phyloP scores from a whole-genome alignment of 2,888 invertebrate genomes.

The Magallana nippona region DNA sequence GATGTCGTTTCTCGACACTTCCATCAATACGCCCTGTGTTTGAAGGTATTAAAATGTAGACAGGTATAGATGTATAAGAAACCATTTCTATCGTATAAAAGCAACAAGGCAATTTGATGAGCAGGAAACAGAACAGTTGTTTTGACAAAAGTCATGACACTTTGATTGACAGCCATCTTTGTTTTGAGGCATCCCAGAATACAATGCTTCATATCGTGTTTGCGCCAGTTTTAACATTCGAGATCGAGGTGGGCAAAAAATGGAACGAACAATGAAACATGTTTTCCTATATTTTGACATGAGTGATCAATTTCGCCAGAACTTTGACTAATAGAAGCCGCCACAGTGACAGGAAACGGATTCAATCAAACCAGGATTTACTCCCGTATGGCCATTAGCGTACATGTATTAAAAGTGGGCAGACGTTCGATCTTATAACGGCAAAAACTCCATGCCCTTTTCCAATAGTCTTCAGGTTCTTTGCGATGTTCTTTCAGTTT shows the following conservation, averaged over 20 bases:
- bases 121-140: neutral
- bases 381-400: neutral
- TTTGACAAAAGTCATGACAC: neutral
- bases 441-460: neutral
- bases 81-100: no score
- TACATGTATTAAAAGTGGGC: neutral
- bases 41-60: no score
- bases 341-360: constrained; percentile 10
- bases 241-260: neutral
- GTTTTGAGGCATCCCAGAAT: neutral
- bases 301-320: constrained; percentile 23
- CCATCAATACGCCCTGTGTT: no score
- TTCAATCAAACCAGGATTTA: constrained; percentile 18
- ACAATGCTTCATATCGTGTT: neutral
- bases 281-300: constrained; percentile 29
- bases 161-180: constrained; percentile 25
- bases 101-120: no score
- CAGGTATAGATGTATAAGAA: no score
- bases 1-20: no score
- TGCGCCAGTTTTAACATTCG: neutral
- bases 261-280: constrained; percentile 15
- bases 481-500: neutral
- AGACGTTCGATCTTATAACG: neutral
- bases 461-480: neutral
- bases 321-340: neutral